These are phyloP conservation scores for Ibycter americanus DNA, from an alignment of 2,797 vertebrate genomes.

Conservation along the genomic window DNA sequence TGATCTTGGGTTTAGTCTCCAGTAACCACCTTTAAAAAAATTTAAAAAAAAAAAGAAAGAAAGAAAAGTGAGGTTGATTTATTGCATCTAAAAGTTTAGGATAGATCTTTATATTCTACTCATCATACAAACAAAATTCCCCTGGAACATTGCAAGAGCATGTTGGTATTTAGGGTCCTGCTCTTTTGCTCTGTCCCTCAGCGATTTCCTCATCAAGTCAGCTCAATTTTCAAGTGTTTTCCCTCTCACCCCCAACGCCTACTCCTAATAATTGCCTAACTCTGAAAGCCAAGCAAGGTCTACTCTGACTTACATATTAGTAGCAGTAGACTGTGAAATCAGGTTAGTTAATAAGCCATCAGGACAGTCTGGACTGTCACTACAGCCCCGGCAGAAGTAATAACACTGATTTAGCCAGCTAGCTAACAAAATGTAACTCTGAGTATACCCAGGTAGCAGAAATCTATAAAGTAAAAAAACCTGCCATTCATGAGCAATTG, in stretches of 20 bases:
- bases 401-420: neutral
- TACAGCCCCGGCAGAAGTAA: neutral
- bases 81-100: neutral
- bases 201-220: neutral
- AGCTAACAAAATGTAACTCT: neutral
- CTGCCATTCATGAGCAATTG: neutral
- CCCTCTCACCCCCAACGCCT: neutral
- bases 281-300: neutral
- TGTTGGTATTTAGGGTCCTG: neutral
- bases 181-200: neutral
- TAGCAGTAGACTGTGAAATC: constrained; percentile 11
- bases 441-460: neutral
- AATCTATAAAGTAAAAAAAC: neutral
- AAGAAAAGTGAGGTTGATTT: neutral
- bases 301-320: neutral
- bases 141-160: neutral
- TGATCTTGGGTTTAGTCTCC: neutral
- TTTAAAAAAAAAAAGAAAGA: neutral
- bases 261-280: neutral
- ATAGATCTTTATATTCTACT: neutral
- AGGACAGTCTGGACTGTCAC: constrained; percentile 1
- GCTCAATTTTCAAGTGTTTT: neutral
- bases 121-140: neutral
- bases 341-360: constrained; percentile 22
- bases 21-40: neutral